Percentiles rank a stretch among this genome's conserved stretches.
These are phyloP conservation scores for Embidobia sp. DNA, from an alignment of 2,888 invertebrate genomes.

Conservation along the genomic window DNA sequence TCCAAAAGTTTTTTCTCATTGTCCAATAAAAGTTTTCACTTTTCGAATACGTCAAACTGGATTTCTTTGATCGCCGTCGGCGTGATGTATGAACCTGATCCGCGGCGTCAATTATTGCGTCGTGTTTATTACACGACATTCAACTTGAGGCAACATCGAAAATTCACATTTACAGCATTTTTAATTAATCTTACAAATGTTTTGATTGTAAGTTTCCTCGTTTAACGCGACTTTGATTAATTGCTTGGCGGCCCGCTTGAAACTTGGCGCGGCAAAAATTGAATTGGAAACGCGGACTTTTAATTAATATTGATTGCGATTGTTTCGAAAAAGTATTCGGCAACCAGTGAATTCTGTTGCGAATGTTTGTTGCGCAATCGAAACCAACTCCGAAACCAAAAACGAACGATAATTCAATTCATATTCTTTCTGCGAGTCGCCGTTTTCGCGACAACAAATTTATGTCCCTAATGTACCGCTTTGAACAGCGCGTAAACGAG, in stretches of 20 bases:
- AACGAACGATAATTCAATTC: too few species aligned
- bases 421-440: too few species aligned
- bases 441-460: too few species aligned
- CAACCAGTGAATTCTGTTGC: too few species aligned
- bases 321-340: too few species aligned
- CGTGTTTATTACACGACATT: background rate
- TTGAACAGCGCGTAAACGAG: too few species aligned
- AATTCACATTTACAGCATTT: constrained; percentile 26
- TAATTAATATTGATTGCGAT: too few species aligned
- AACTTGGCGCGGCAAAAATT: too few species aligned
- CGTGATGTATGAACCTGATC: constrained; percentile 34
- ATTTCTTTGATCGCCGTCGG: constrained; percentile 35
- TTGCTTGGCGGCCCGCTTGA: background rate
- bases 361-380: too few species aligned
- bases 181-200: constrained; percentile 45
- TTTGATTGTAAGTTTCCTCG: constrained; percentile 15
- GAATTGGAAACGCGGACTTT: too few species aligned
- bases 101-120: constrained; percentile 23
- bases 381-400: too few species aligned
- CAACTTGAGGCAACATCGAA: constrained; percentile 6
- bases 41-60: constrained; percentile 45
- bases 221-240: constrained; percentile 30
- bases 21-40: constrained; percentile 49
- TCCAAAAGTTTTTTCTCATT: constrained; percentile 39
- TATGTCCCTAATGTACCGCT: too few species aligned